Percentiles rank a stretch among this genome's conserved stretches.
Evolutionary conservation across 1,140 invertebrate genomes (phyloP).

Genomic region (Sminthurinus signatus): DNA sequence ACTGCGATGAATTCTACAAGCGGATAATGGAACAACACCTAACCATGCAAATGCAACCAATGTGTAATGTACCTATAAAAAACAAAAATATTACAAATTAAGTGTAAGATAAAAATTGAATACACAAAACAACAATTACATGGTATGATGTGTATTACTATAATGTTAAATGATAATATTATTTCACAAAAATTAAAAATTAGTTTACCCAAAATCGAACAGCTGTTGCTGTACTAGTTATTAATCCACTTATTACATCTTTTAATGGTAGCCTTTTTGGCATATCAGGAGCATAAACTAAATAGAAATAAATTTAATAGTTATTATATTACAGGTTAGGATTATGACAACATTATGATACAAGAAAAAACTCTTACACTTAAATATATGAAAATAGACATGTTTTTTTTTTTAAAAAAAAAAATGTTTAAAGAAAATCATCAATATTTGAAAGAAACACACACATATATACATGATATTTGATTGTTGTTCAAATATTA

Average conservation of each 20-base stretch:
- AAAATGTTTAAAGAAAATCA: too few species aligned
- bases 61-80: constrained; percentile 92
- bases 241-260: constrained; percentile 80
- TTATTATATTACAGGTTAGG: too few species aligned
- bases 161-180: too few species aligned
- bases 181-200: constrained; percentile 1
- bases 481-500: background rate
- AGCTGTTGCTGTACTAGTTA: constrained; percentile 81
- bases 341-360: background rate
- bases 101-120: too few species aligned
- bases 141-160: too few species aligned
- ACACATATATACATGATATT: background rate
- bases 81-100: too few species aligned
- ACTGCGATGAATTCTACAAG: constrained; percentile 90
- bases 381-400: too few species aligned
- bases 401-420: too few species aligned
- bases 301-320: too few species aligned
- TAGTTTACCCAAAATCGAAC: constrained; percentile 96
- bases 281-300: constrained; percentile 97
- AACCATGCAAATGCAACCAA: constrained; percentile 95
- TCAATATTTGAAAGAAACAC: background rate
- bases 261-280: constrained; percentile 85
- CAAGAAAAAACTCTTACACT: background rate
- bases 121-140: too few species aligned
- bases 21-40: constrained; percentile 91